These are phyloP conservation scores for Pelodytes ibericus DNA, from an alignment of 2,797 vertebrate species.

Conservation along the genomic window DNA sequence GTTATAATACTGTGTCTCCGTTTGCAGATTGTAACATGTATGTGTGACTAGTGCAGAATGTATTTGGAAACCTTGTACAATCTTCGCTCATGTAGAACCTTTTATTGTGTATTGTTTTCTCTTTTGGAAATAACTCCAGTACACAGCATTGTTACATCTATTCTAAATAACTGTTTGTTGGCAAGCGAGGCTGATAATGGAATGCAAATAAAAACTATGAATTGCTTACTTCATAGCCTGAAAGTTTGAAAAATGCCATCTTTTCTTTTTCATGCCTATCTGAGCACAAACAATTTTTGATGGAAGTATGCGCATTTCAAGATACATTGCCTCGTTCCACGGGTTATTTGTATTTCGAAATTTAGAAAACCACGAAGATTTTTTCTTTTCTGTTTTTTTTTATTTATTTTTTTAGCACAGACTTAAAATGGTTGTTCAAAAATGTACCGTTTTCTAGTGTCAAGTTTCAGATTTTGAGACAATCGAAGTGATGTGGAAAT, in stretches of 20 bases:
- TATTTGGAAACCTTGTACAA: too few relatives aligned
- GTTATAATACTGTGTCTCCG: too few relatives aligned
- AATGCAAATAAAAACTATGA: conserved; percentile 39
- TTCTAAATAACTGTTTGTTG: conserved; percentile 3
- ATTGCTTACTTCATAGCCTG: conserved; percentile 20
- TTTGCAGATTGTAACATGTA: too few relatives aligned
- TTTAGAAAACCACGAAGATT: not conserved
- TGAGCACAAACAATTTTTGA: conserved; percentile 35
- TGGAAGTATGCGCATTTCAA: conserved; percentile 8
- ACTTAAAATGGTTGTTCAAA: too few relatives aligned
- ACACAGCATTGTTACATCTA: not conserved
- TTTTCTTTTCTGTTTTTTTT: not conserved
- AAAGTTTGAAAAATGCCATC: conserved; percentile 10
- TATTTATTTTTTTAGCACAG: not conserved
- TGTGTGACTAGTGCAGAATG: too few relatives aligned
- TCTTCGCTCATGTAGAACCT: not conserved
- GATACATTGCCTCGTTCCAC: not conserved
- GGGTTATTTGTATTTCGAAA: not conserved
- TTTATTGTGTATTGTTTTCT: not conserved
- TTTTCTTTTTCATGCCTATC: conserved; percentile 32
- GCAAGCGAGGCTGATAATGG: conserved; percentile 14
- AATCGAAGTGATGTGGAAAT: too few relatives aligned
- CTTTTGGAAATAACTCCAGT: not conserved
- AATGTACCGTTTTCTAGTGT: too few relatives aligned
- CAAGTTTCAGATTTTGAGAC: too few relatives aligned